Base-by-base conservation (phyloP, 2,888 invertebrate genomes). In the Octodonta nipae region DNA sequence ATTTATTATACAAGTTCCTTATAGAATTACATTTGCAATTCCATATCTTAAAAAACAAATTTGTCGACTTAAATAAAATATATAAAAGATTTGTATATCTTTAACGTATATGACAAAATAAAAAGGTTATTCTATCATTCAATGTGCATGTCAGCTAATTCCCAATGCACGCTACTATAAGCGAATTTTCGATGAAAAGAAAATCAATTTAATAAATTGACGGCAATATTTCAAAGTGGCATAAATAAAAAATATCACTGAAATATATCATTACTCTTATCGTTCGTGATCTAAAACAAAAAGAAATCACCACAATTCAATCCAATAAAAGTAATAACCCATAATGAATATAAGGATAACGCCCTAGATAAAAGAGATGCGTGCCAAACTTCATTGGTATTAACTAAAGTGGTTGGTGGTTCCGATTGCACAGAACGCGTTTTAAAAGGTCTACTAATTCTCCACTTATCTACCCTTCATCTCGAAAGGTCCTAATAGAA, bases 331-430 rank as follows among this genome's bases (percentile, higher is more conserved):
- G 11, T 22, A 22, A 22, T 22, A 22, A 22, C 22, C 22, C 10
- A 22, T 22, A 22, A 22, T n/a, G n/a, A n/a, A n/a, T n/a, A n/a
- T 22, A 22, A 22, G n/a, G 22, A 22, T 22, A 22, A 22, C 11
- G n/a, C n/a, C 22, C 22, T n/a, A 11, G 22, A 22, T 11, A 22
- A 22, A 11, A 33, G 28, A 34, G 43, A 46, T 46, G 47, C 48
- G 47, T 51, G 52, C 43, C 43, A 43, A 28, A 45, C 44, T 42
- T 43, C 38, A 38, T 38, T 46, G 42, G 42, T 45, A 48, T 50
- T 49, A 50, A 41, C 46, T 43, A 46, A 48, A 52, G 49, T 51
- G 49, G 48, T 47, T 47, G 51, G 48, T 48, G 44, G 41, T 45
- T 43, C 39, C 41, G 49, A 52, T 48, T 48, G 42, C 43, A 51